phyloP scores from a whole-genome alignment of 2,113 vertebrate genomes.

The Brevimyrus niger region DNA sequence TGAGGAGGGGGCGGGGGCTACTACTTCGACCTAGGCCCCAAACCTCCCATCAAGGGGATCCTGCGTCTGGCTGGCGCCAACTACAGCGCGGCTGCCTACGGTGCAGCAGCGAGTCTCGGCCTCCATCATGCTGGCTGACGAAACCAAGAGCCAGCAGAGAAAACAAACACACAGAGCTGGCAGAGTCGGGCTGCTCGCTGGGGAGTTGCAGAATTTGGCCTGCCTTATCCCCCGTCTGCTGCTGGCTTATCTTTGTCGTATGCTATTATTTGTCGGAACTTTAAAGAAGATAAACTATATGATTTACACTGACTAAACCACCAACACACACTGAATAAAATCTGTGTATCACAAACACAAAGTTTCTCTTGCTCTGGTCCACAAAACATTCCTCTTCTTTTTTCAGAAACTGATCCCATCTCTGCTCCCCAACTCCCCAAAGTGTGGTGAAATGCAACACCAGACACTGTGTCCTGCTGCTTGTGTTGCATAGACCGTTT shows the following conservation, averaged over 20 bases:
- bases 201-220: constrained; percentile 99
- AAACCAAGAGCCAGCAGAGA: constrained; percentile 88
- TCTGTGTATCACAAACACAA: background rate
- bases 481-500: constrained; percentile 61
- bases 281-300: constrained; percentile 49
- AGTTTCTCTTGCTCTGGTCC: constrained; percentile 44
- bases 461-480: constrained; percentile 59
- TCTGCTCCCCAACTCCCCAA: constrained; percentile 64
- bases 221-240: constrained; percentile 84
- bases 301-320: background rate
- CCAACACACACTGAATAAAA: constrained; percentile 25
- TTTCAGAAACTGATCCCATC: constrained; percentile 57
- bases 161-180: constrained; percentile 98
- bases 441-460: constrained; percentile 72
- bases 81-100: constrained; percentile 82
- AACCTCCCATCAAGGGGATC: constrained; percentile 78
- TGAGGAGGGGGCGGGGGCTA: constrained; percentile 48
- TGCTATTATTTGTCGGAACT: constrained; percentile 96
- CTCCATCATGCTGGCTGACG: constrained; percentile 93
- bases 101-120: constrained; percentile 85
- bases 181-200: constrained; percentile 89
- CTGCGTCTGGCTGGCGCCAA: constrained; percentile 95
- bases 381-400: constrained; percentile 25
- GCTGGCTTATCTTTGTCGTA: constrained; percentile 93
- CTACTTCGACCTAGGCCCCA: constrained; percentile 52